Percentiles rank a stretch among this genome's conserved stretches.
These are phyloP conservation scores for Zygothrica quintamaculata DNA, from an alignment of 2,888 invertebrate species.

Conservation along the genomic window DNA sequence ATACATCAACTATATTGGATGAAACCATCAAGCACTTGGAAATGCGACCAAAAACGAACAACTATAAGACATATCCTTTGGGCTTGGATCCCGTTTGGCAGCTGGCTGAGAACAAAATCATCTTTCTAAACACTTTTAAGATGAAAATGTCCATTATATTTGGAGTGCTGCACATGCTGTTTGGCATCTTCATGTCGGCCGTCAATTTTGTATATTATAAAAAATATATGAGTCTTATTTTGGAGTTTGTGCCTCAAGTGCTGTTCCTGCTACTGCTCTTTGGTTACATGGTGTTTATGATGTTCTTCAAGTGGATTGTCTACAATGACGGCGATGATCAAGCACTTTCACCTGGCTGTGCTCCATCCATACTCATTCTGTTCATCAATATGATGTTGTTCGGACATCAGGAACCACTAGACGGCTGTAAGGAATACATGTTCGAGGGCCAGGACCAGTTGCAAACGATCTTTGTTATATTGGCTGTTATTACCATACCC, in stretches of 20 bases:
- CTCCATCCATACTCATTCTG: constrained; percentile 90
- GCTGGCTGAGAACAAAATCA: constrained; percentile 94
- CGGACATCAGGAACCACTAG: constrained; percentile 84
- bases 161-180: constrained; percentile 97
- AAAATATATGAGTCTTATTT: constrained; percentile 88
- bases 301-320: constrained; percentile 95
- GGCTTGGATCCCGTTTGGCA: constrained; percentile 93
- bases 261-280: constrained; percentile 95
- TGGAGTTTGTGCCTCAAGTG: constrained; percentile 96
- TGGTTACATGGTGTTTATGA: constrained; percentile 95
- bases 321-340: constrained; percentile 86
- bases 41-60: constrained; percentile 85
- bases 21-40: constrained; percentile 21
- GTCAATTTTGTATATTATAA: constrained; percentile 90
- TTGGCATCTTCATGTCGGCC: constrained; percentile 94
- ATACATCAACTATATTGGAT: constrained; percentile 83
- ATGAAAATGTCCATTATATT: constrained; percentile 98
- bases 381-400: constrained; percentile 92
- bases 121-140: constrained; percentile 97
- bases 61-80: constrained; percentile 90
- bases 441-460: constrained; percentile 89
- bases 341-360: constrained; percentile 85
- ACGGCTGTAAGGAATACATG: constrained; percentile 87
- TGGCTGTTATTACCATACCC: constrained; percentile 94
- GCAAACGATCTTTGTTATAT: constrained; percentile 91